Base-by-base conservation (phyloP, 1,140 invertebrate species). In the Ctenoplectra terminalis region DNA sequence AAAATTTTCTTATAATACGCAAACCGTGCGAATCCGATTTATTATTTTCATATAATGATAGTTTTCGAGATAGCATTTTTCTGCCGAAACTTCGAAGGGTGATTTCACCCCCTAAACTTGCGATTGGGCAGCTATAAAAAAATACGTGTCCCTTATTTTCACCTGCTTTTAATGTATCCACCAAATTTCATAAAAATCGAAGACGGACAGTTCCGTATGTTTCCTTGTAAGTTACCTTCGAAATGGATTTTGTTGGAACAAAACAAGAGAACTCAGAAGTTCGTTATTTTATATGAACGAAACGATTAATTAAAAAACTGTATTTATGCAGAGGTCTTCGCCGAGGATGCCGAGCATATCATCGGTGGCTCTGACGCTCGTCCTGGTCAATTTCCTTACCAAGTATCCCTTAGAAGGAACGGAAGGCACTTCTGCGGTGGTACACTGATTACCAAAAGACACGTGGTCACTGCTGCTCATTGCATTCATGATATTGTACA, bases 391-490 rank as follows among this genome's bases (percentile, higher is more conserved):
- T 86, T 82, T 26, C 87, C 87, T 6, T 86, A 82, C 15, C 58
- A 75, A 34, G 87, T 87, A 15, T 88, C 82, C 0, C n/a, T 88
- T 2, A 73, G 77, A 43, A 2, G 34, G 0, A 0, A 54, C 0
- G 9, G 48, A 8, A 0, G 40, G 0, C 80, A 81, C 15, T 58
- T 76, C 8, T 87, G 85, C 23, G 87, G 87, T 15, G 87, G 85
- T 29, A 54, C 72, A 15, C 56, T 88, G 13, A 66, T 88, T 29
- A 48, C 34, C 70, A 37, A 37, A 15, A 31, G 2, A 17, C 61
- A 81, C 54, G 71, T 88, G 0, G 37, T 87, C 6, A 88, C 87
- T 8, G 87, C 87, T n/a, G 87, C 85, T 17, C 87, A 88, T 48
- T 88, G 87, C 20, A 50, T 69, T 8, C 66, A 50, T 0, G 26